phyloP scores from a whole-genome alignment of 2,797 vertebrate species.

The Muscicapa striata region DNA sequence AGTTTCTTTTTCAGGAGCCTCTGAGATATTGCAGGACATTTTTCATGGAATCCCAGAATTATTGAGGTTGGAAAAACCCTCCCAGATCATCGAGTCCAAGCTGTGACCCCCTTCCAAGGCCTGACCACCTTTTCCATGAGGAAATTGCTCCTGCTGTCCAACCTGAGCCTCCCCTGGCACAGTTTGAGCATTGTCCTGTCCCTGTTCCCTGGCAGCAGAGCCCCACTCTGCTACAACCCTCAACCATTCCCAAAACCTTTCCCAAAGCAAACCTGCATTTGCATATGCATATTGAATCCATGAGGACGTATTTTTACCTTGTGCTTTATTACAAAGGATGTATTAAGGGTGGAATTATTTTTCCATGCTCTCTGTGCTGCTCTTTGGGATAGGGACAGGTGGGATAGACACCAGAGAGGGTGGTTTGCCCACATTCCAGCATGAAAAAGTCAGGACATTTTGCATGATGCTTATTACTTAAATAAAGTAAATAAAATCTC shows the following conservation, averaged over 20 bases:
- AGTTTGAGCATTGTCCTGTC: not conserved
- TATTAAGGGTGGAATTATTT: not conserved
- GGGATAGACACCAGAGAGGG: not conserved
- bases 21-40: not conserved
- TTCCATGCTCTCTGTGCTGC: not conserved
- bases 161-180: not conserved
- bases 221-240: not conserved
- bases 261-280: not conserved
- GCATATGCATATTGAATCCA: not conserved
- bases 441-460: not conserved
- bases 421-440: not conserved
- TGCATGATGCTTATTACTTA: not conserved
- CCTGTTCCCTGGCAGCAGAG: not conserved
- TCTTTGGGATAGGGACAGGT: not conserved
- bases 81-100: not conserved
- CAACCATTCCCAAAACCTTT: not conserved
- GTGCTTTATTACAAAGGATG: not conserved
- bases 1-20: not conserved
- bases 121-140: fast-evolving
- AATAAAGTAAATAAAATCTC: not conserved
- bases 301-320: not conserved
- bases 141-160: not conserved
- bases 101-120: not conserved
- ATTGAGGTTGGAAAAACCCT: not conserved
- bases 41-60: not conserved